These are phyloP conservation scores for Notolepis coatsorum DNA, from an alignment of 2,797 vertebrate species.

Conservation along the genomic window DNA sequence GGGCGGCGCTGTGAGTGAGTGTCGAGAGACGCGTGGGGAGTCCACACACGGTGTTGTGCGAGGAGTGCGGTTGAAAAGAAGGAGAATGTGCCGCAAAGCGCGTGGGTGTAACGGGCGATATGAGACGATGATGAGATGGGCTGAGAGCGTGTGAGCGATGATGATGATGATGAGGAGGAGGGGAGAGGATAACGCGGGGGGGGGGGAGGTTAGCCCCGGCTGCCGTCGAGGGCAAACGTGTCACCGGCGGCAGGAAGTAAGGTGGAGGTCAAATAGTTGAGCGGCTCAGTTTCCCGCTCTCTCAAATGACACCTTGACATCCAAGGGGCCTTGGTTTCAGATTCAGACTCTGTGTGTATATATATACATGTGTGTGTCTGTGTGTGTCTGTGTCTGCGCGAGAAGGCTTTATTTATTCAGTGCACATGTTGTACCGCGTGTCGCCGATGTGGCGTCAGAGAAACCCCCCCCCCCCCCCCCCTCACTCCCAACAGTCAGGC, in stretches of 20 bases:
- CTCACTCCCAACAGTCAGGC: constrained; percentile 24
- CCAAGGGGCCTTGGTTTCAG: constrained; percentile 17
- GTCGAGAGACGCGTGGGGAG: neutral
- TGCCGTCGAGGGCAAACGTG: constrained; percentile 46
- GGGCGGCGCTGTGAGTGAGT: no score
- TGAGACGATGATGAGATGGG: constrained; percentile 10
- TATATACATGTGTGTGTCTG: constrained; percentile 2
- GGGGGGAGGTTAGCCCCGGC: neutral
- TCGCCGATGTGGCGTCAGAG: constrained; percentile 58
- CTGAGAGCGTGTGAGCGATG: constrained; percentile 4
- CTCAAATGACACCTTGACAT: constrained; percentile 46
- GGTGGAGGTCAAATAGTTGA: constrained; percentile 46
- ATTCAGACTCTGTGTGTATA: neutral
- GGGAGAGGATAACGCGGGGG: constrained; percentile 24
- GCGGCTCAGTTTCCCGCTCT: constrained; percentile 41
- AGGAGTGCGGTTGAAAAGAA: neutral
- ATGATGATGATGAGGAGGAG: constrained; percentile 1
- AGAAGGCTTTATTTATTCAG: constrained; percentile 54
- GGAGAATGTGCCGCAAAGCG: neutral
- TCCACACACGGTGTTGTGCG: neutral
- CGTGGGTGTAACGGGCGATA: neutral
- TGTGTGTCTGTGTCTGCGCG: constrained; percentile 29
- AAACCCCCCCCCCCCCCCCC: constrained; percentile 4
- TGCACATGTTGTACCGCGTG: constrained; percentile 36
- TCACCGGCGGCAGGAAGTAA: constrained; percentile 50